Base-by-base conservation (phyloP, 2,888 invertebrate species). In the Microplitis manilae region DNA sequence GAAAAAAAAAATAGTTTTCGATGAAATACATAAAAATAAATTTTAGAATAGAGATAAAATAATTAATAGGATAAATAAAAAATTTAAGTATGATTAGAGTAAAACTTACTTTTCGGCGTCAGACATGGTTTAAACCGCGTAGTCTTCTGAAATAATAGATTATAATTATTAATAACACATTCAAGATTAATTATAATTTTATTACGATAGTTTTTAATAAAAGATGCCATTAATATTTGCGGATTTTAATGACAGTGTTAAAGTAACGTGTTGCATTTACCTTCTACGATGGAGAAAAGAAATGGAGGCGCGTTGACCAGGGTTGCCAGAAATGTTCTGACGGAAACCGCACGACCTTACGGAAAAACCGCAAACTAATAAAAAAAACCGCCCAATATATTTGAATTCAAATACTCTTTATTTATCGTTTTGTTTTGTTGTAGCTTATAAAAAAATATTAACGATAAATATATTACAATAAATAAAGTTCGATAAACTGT, bases 71-170 rank as follows among this genome's bases (percentile, higher is more conserved):
- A 13, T 61, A 17, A 68, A 73, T 40, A 76, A 74, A 70, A 76
- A 72, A 76, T 39, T 76, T 78, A 78, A 81, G 77, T 15, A 72
- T 59, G 41, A 67, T 73, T 39, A 61, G 83, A 83, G 86, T 86
- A 83, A 84, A 89, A 95, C 95, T 95, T 92, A 95, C 95, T 93
- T 94, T 92, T 95, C 95, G 88, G 94, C 94, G 91, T 95, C 95
- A 88, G 95, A 95, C 95, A 95, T 95, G 91, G 91, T 93, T 90
- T 90, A 83, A 86, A 83, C 85, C 84, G 83, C 84, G 86, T 87
- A 86, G 86, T 85, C 84, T 79, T 72, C 88, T 88, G 85, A 87
- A 86, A 89, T 88, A 88, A 86, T 84, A 40, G 83, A 76, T 83
- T 13, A 75, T 79, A 6, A 77, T 85, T 87, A 85, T 74, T 84